Evolutionary conservation across 2,797 vertebrate species (phyloP).

Genomic region (Loriculus beryllinus): DNA sequence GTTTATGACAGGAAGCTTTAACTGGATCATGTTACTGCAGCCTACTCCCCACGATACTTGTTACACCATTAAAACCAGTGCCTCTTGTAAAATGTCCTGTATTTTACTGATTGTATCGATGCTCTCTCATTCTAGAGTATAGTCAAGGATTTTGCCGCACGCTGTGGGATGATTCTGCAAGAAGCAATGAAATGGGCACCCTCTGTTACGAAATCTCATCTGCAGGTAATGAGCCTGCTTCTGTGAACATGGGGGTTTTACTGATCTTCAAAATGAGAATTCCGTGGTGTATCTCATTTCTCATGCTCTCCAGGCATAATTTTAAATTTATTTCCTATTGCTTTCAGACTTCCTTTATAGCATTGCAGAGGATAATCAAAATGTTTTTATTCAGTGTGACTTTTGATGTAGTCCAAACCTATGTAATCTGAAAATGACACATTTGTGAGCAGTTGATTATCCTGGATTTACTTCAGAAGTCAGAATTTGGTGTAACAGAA

Average conservation of each 20-base stretch:
- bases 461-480: neutral
- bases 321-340: neutral
- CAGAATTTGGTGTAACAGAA: neutral
- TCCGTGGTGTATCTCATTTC: neutral
- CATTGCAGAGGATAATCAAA: neutral
- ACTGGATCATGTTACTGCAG: neutral
- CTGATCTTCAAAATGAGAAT: neutral
- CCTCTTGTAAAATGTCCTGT: neutral
- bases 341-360: neutral
- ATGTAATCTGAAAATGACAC: neutral
- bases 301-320: neutral
- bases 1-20: neutral
- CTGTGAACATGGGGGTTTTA: neutral
- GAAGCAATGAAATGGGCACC: constrained; percentile 99
- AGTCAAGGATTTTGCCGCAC: constrained; percentile 97
- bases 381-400: neutral
- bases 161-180: constrained; percentile 97
- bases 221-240: constrained; percentile 81
- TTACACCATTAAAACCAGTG: neutral
- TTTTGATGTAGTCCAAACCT: neutral
- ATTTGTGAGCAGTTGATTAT: neutral
- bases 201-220: constrained; percentile 96
- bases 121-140: constrained; percentile 83
- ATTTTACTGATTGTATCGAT: neutral
- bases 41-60: neutral